Evolutionary conservation across 2,888 invertebrate species (phyloP), one percentile per base, ranked within the genome.

Genomic region (Limnephilus rhombicus): DNA sequence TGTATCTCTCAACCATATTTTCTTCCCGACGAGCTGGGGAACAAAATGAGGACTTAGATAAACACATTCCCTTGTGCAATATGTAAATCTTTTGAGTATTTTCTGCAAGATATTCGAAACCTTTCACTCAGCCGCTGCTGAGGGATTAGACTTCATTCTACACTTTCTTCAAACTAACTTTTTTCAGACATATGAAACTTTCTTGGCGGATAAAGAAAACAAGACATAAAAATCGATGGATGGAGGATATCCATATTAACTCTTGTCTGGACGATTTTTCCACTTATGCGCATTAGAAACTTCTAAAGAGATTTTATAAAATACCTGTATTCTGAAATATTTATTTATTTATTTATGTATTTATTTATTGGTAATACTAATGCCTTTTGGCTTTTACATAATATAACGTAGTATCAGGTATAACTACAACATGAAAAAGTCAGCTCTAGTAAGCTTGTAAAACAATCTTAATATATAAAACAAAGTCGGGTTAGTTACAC

Each of bases 111-210:
- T 68, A 89, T 89, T 49, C 80, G 37, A 87, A 89, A 89, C 88
- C 80, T 89, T 89, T 41, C 88, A 89, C 88, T 89, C 80, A 31
- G 80, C 29, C 88, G n/a, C 80, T 41, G 45, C 29, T 86, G 88
- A 89, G 88, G 88, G 88, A 89, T 89, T 89, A 80, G n/a, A 80
- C 68, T 87, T 68, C n/a, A 85, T 85, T 24, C 85, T 85, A 41
- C 41, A 41, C 85, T 85, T 85, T 85, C 86, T 86, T 29, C 37
- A 37, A 37, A 89, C 80, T 24, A 80, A 89, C 31, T 80, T 89
- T 89, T 88, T 89, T 41, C 88, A 89, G 88, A 68, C 80, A 34
- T 89, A 89, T 34, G 88, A 89, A 89, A 89, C 41, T 89, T 89
- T 80, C 88, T 45, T 37, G n/a, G 86, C 34, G 88, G n/a, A 89